Conservation (phyloP, 2,113 vertebrate species). For the Vanacampus margaritifer region DNA sequence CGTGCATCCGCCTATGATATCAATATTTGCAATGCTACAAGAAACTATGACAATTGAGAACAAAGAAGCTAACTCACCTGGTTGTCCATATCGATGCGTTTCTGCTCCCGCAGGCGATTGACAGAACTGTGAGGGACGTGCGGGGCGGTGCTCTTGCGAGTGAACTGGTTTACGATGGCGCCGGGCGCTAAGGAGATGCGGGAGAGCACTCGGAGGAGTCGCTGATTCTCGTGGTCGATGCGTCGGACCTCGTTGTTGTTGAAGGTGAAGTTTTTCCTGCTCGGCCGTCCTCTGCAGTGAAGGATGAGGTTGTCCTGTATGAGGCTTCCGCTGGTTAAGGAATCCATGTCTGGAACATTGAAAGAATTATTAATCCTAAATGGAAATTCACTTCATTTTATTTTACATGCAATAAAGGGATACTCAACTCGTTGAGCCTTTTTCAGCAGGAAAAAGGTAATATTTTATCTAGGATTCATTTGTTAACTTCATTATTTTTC, state of each 20-base stretch:
- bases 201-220: constrained; percentile 82
- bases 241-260: constrained; percentile 80
- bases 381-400: background rate
- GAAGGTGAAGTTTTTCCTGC: constrained; percentile 89
- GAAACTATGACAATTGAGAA: background rate
- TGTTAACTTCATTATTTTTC: no score
- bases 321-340: constrained; percentile 74
- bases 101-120: constrained; percentile 87
- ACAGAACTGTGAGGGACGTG: constrained; percentile 80
- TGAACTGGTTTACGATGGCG: constrained; percentile 38
- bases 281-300: constrained; percentile 55
- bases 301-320: constrained; percentile 31
- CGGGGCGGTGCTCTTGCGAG: constrained; percentile 1
- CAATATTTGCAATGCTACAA: no score
- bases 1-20: no score
- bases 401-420: no score
- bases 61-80: constrained; percentile 75
- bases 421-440: no score
- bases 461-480: no score
- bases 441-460: no score
- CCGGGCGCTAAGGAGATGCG: constrained; percentile 64
- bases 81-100: constrained; percentile 90
- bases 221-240: constrained; percentile 90
- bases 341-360: constrained; percentile 64
- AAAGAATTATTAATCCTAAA: background rate